Conservation (phyloP, 2,113 vertebrate genomes). For the Thalassoma bifasciatum region DNA sequence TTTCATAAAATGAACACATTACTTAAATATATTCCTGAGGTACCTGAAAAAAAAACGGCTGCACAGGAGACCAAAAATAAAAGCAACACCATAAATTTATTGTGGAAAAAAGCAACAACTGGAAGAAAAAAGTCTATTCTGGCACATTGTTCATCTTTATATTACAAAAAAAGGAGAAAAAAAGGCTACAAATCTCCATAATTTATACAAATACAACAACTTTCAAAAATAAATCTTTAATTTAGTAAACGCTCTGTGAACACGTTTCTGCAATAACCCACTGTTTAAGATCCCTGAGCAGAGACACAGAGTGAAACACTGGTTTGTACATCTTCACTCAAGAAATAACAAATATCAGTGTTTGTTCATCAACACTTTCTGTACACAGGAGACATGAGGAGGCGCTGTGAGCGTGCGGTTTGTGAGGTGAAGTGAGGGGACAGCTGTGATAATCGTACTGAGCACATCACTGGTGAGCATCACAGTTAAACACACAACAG, state of each 20-base stretch:
- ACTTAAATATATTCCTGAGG: too few species aligned
- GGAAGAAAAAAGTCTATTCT: conserved; percentile 85
- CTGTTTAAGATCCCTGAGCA: conserved; percentile 96
- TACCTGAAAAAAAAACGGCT: conserved; percentile 1
- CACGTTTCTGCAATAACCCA: conserved; percentile 90
- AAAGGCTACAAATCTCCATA: conserved; percentile 95
- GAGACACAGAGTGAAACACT: conserved; percentile 87
- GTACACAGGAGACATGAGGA: conserved; percentile 71
- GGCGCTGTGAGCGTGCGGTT: conserved; percentile 50
- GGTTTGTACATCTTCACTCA: conserved; percentile 60
- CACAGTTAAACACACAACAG: conserved; percentile 64
- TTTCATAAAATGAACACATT: too few species aligned
- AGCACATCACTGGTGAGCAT: conserved; percentile 55
- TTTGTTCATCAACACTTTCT: conserved; percentile 71
- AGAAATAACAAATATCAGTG: conserved; percentile 65
- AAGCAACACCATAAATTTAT: conserved; percentile 89
- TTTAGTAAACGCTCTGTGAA: conserved; percentile 95
- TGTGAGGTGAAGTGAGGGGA: conserved; percentile 30
- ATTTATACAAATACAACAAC: conserved; percentile 98
- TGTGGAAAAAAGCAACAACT: conserved; percentile 88
- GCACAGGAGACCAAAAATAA: conserved; percentile 40
- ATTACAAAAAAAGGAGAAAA: conserved; percentile 90
- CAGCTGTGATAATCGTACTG: conserved; percentile 17
- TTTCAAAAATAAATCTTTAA: conserved; percentile 97
- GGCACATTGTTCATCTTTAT: conserved; percentile 88